Evolutionary conservation across 2,113 vertebrate genomes (phyloP).

Genomic region (Heterotilapia buettikoferi): DNA sequence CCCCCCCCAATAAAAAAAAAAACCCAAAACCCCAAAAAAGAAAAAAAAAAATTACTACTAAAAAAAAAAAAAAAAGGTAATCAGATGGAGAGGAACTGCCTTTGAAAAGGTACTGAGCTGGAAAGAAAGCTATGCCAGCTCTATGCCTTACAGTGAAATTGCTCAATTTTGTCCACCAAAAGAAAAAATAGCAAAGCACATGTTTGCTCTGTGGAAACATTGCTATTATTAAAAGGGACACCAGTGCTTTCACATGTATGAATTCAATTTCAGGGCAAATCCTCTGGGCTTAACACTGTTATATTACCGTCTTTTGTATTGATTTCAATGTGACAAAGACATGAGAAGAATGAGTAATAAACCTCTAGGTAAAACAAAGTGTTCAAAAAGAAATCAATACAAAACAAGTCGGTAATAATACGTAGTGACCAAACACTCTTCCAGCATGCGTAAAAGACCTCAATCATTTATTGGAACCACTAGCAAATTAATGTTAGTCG

Average conservation of each 20-base stretch:
- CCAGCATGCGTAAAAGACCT: neutral
- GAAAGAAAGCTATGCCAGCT: neutral
- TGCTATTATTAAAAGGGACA: neutral
- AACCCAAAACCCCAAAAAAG: no score
- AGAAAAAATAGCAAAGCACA: neutral
- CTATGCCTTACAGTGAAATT: neutral
- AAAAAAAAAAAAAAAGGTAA: neutral
- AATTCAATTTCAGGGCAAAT: conserved; percentile 4
- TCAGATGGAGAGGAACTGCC: neutral
- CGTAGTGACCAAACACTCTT: neutral
- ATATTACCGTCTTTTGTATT: neutral
- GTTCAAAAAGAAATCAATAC: conserved; percentile 4
- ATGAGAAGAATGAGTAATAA: neutral
- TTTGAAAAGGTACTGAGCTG: conserved; percentile 1
- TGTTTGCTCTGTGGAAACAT: neutral
- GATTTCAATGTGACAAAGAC: neutral
- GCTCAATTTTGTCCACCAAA: neutral
- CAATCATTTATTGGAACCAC: neutral
- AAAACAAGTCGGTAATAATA: neutral
- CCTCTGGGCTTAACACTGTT: neutral
- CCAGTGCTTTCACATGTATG: neutral
- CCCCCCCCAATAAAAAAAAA: no score
- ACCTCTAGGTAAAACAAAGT: neutral
- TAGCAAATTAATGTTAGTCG: neutral
- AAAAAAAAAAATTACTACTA: conserved; percentile 11